phyloP scores from a whole-genome alignment of 2,888 invertebrate species.

The Caenorhabditis auriculariae region DNA sequence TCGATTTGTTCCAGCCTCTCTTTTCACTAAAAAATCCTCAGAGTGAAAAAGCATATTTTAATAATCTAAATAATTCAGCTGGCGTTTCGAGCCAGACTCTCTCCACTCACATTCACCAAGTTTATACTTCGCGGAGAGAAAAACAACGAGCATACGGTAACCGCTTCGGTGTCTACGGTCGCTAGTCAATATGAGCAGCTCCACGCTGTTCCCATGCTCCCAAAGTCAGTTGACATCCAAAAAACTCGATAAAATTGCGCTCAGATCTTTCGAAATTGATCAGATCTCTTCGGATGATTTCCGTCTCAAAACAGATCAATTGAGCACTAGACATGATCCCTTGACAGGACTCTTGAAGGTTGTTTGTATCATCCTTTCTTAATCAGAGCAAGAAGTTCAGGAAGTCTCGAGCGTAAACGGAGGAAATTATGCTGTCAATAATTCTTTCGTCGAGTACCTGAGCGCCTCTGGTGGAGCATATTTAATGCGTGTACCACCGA shows the following conservation, averaged over 20 bases:
- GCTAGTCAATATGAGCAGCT: neutral
- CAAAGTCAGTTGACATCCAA: neutral
- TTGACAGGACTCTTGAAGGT: constrained; percentile 6
- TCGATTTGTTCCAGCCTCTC: too few relatives aligned
- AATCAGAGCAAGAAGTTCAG: neutral
- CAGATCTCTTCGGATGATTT: constrained; percentile 1
- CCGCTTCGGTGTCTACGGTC: constrained; percentile 8
- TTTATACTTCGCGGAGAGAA: constrained; percentile 13
- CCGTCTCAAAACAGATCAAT: constrained; percentile 1
- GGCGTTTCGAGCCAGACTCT: constrained; percentile 22
- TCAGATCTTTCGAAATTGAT: neutral
- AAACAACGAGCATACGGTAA: constrained; percentile 12
- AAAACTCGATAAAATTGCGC: neutral
- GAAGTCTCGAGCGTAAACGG: neutral
- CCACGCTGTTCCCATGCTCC: constrained; percentile 4
- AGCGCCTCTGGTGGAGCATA: constrained; percentile 41
- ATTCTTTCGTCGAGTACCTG: constrained; percentile 3
- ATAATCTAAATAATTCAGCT: constrained; percentile 31
- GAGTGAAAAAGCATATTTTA: too few relatives aligned
- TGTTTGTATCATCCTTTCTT: neutral
- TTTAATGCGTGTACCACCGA: constrained; percentile 27
- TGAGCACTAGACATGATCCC: constrained; percentile 5
- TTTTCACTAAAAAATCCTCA: too few relatives aligned
- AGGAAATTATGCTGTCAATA: neutral
- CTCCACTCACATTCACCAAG: constrained; percentile 22